Percentiles rank a stretch among this genome's conserved stretches.
Evolutionary conservation across 2,797 vertebrate genomes (phyloP).

Genomic region (Lagorchestes hirsutus): DNA sequence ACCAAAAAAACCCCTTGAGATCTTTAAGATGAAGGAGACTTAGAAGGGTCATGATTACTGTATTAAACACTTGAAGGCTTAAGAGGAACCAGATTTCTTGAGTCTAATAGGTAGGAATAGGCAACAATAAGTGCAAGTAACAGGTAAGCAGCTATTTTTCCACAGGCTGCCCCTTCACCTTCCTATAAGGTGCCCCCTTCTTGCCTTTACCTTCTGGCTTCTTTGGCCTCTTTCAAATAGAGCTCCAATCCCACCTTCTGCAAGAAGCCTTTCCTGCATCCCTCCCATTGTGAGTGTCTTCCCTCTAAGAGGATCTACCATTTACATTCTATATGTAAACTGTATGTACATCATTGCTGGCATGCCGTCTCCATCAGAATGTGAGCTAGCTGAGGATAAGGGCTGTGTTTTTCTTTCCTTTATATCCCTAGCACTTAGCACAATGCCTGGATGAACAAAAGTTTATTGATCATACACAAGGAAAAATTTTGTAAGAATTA

Average conservation of each 20-base stretch:
- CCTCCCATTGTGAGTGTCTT: neutral
- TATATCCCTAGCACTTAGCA: neutral
- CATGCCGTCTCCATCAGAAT: neutral
- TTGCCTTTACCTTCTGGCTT: neutral
- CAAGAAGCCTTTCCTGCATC: neutral
- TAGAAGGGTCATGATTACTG: neutral
- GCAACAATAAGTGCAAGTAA: neutral
- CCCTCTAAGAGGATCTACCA: neutral
- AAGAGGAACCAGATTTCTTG: neutral
- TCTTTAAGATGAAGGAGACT: neutral
- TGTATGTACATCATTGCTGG: neutral
- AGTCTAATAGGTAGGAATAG: neutral
- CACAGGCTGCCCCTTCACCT: neutral
- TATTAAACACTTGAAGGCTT: neutral
- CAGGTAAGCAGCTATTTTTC: neutral
- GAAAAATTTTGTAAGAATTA: neutral
- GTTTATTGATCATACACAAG: neutral
- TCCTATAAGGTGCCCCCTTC: neutral
- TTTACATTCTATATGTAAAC: neutral
- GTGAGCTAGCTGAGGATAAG: neutral
- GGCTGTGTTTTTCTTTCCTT: neutral
- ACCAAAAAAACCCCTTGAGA: neutral
- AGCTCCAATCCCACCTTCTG: neutral
- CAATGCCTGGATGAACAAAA: neutral
- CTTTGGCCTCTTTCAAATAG: neutral